Evolutionary conservation across 1,140 invertebrate genomes (phyloP).

Genomic region (Maniola jurtina): DNA sequence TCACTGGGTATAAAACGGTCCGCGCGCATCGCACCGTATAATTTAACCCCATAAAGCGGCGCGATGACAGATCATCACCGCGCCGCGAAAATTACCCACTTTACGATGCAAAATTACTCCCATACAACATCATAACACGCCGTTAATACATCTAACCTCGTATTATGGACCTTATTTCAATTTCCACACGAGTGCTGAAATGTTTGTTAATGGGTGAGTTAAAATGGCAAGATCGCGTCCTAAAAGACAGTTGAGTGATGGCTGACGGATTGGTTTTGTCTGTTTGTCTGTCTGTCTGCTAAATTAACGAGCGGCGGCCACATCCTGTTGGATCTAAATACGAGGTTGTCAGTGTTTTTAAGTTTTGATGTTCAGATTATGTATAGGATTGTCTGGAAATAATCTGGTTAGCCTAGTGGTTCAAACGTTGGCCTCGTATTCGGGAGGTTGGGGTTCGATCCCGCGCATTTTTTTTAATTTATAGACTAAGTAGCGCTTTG

Average conservation of each 20-base stretch:
- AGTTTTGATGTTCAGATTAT: background rate
- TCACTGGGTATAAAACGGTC: constrained; percentile 19
- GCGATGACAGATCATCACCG: constrained; percentile 30
- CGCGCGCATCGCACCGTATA: constrained; percentile 28
- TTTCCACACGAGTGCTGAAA: background rate
- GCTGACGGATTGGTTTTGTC: constrained; percentile 21
- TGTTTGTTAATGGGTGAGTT: background rate
- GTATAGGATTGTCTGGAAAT: no score
- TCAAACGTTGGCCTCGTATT: no score
- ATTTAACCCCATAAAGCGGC: constrained; percentile 36
- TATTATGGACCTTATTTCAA: constrained; percentile 1
- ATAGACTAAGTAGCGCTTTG: no score
- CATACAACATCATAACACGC: background rate
- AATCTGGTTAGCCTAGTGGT: no score
- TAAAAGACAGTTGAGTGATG: constrained; percentile 19
- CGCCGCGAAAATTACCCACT: constrained; percentile 27
- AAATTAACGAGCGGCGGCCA: background rate
- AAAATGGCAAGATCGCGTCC: background rate
- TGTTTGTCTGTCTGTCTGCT: constrained; percentile 18
- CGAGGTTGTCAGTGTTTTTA: background rate
- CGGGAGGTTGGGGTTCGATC: no score
- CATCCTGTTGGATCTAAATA: constrained; percentile 12
- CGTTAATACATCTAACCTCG: background rate
- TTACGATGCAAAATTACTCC: constrained; percentile 24
- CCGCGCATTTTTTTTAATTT: no score